Percentiles rank a stretch among this genome's conserved stretches.
These are phyloP conservation scores for Zoanthus solanderi DNA, from an alignment of 92 coral and sea anemone genomes.

Conservation along the genomic window DNA sequence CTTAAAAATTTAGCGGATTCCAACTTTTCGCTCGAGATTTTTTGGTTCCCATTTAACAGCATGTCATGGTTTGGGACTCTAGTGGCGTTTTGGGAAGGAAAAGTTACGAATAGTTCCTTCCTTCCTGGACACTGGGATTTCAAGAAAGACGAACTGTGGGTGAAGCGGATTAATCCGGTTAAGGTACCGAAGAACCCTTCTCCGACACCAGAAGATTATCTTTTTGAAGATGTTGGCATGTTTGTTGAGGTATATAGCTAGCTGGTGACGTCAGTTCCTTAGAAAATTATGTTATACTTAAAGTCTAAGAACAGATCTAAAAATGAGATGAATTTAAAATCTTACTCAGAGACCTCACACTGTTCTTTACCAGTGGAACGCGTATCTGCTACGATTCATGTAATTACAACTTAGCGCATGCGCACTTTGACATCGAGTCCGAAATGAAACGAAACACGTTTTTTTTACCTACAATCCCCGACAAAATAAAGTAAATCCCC, in stretches of 20 bases:
- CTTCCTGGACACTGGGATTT: slow-evolving; percentile 39
- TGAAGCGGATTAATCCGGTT: slow-evolving; percentile 58
- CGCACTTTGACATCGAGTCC: too few relatives aligned
- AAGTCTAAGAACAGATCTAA: background rate
- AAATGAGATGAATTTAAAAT: background rate
- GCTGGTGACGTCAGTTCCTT: background rate
- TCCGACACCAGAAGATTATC: slow-evolving; percentile 56
- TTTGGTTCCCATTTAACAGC: slow-evolving; percentile 76
- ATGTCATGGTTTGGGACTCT: slow-evolving; percentile 53
- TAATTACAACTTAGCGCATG: too few relatives aligned
- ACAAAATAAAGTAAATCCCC: too few relatives aligned
- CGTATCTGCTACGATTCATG: too few relatives aligned
- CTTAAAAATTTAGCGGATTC: slow-evolving; percentile 48
- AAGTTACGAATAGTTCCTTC: background rate
- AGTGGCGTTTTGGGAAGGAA: slow-evolving; percentile 10
- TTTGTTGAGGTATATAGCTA: slow-evolving; percentile 25
- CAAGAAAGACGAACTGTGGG: slow-evolving; percentile 65
- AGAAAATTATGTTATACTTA: background rate
- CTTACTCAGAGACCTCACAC: too few relatives aligned
- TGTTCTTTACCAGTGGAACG: too few relatives aligned
- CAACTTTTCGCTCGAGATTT: slow-evolving; percentile 76
- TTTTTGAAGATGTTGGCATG: slow-evolving; percentile 40
- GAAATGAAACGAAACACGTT: too few relatives aligned
- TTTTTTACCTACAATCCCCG: too few relatives aligned
- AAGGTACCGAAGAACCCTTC: slow-evolving; percentile 56